A percentile compares a stretch with the other conserved stretches of the same genome.
Evolutionary conservation across 1,140 invertebrate species (phyloP).

Genomic region (Sitophilus oryzae): DNA sequence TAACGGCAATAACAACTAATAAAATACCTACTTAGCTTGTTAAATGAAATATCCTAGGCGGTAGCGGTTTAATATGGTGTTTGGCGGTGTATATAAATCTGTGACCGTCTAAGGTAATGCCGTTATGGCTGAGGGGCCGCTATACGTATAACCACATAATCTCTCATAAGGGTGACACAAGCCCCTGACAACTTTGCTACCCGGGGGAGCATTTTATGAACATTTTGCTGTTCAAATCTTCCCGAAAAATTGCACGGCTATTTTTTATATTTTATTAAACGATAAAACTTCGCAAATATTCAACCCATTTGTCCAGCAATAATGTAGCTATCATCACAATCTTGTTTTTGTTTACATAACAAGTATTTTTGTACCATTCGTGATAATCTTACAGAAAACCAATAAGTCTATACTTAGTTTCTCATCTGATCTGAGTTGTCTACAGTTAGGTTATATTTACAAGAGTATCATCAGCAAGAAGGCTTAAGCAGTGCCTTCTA

Average conservation of each 20-base stretch:
- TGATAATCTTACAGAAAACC: too few relatives aligned
- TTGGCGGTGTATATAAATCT: background rate
- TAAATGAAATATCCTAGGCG: constrained; percentile 24
- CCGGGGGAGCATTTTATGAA: background rate
- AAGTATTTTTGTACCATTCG: too few relatives aligned
- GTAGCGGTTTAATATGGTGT: constrained; percentile 22
- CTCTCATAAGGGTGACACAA: background rate
- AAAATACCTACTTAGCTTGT: constrained; percentile 22
- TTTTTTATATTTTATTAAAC: too few relatives aligned
- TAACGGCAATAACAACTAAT: background rate
- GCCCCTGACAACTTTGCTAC: background rate
- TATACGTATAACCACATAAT: constrained; percentile 26
- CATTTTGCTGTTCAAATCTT: background rate
- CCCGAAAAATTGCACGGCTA: background rate
- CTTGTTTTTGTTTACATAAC: too few relatives aligned
- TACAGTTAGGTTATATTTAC: too few relatives aligned
- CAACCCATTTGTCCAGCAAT: too few relatives aligned
- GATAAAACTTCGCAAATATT: too few relatives aligned
- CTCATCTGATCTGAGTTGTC: too few relatives aligned
- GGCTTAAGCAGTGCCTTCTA: too few relatives aligned
- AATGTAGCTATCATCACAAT: too few relatives aligned
- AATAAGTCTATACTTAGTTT: too few relatives aligned
- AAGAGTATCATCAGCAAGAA: too few relatives aligned
- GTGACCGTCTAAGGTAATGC: background rate
- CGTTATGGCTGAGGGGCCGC: background rate